phyloP scores from a whole-genome alignment of 2,888 invertebrate species.

The Eulithis prunata region DNA sequence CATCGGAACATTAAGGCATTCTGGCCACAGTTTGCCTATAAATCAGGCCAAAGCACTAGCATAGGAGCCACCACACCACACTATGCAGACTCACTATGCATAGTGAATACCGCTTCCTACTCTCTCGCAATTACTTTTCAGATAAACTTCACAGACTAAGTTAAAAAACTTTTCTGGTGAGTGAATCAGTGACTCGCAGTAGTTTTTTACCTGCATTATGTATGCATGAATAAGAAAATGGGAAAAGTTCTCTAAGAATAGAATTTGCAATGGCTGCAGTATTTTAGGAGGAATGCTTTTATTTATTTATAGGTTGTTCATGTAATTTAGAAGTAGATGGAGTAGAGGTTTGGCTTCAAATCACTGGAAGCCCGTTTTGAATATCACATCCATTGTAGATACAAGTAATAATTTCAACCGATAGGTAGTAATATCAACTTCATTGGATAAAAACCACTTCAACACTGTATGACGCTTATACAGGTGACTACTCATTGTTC shows the following conservation, averaged over 20 bases:
- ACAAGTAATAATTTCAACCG: background rate
- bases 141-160: constrained; percentile 48
- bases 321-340: background rate
- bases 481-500: background rate
- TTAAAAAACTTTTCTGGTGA: constrained; percentile 34
- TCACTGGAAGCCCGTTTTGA: background rate
- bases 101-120: constrained; percentile 33
- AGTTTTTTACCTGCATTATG: constrained; percentile 33
- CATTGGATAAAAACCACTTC: constrained; percentile 4
- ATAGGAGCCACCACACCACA: constrained; percentile 14
- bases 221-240: constrained; percentile 34
- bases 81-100: constrained; percentile 29
- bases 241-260: constrained; percentile 31
- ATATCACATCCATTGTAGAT: too few relatives aligned
- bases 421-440: background rate
- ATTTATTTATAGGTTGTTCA: background rate
- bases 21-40: constrained; percentile 67
- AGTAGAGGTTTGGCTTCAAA: background rate
- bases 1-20: constrained; percentile 70
- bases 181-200: constrained; percentile 30
- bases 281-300: constrained; percentile 5
- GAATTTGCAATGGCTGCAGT: constrained; percentile 21
- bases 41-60: constrained; percentile 55
- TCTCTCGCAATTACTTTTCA: constrained; percentile 32
- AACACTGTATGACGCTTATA: background rate